These are phyloP conservation scores for Ladona fulva DNA, from an alignment of 1,140 invertebrate species.

Conservation along the genomic window DNA sequence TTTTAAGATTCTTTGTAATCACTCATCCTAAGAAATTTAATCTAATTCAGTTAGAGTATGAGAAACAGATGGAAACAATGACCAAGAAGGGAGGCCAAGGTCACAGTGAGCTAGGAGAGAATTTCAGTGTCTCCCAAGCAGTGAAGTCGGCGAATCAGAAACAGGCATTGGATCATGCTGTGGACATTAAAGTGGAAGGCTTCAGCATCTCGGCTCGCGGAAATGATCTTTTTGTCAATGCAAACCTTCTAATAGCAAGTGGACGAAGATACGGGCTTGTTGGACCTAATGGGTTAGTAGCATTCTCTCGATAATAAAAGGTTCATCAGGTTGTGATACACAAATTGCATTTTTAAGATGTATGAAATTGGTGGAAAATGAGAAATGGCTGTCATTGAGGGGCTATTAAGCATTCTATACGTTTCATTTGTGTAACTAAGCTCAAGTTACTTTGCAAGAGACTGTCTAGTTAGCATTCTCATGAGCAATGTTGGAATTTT, in stretches of 20 bases:
- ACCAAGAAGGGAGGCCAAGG: slow-evolving; percentile 81
- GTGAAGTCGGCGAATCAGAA: slow-evolving; percentile 76
- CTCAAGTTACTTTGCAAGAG: no score
- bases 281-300: slow-evolving; percentile 88
- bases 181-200: slow-evolving; percentile 97
- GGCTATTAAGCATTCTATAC: no score
- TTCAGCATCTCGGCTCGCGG: slow-evolving; percentile 97
- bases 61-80: slow-evolving; percentile 80
- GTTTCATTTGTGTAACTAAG: no score
- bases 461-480: no score
- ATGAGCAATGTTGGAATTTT: no score
- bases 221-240: slow-evolving; percentile 96
- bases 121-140: slow-evolving; percentile 95
- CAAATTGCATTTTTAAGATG: neutral
- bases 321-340: neutral
- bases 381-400: slow-evolving; percentile 8
- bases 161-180: slow-evolving; percentile 81
- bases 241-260: slow-evolving; percentile 85
- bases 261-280: slow-evolving; percentile 94
- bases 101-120: slow-evolving; percentile 78
- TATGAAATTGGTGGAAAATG: slow-evolving; percentile 15
- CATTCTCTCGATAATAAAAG: no score
- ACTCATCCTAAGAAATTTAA: slow-evolving; percentile 17
- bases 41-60: slow-evolving; percentile 67
- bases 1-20: neutral